Conservation (phyloP, 1,140 invertebrate species). For the Leptopilina clavipes region DNA sequence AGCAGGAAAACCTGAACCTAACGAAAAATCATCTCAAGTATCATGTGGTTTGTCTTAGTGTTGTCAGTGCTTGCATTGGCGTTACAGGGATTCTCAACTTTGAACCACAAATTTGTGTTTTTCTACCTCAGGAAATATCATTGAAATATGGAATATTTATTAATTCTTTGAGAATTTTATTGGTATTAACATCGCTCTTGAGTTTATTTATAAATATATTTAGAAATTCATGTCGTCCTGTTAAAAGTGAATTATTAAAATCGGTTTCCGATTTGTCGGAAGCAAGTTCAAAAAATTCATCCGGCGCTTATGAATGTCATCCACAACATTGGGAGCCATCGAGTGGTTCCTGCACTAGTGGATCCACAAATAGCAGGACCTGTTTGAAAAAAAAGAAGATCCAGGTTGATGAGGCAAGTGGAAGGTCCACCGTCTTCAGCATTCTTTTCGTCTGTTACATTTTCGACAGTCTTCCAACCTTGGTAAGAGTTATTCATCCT, state of each 20-base stretch:
- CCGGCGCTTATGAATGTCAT: constrained; percentile 67
- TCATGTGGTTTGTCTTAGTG: constrained; percentile 75
- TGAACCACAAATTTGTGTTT: constrained; percentile 70
- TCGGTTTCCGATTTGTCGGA: constrained; percentile 69
- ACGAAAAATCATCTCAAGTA: constrained; percentile 77
- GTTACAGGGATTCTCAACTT: constrained; percentile 71
- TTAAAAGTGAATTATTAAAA: constrained; percentile 66
- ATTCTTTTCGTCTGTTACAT: constrained; percentile 73
- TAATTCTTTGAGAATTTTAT: constrained; percentile 69
- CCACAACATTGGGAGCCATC: constrained; percentile 68
- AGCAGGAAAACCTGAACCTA: constrained; percentile 63
- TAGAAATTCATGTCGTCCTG: constrained; percentile 42
- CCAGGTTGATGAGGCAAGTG: constrained; percentile 63
- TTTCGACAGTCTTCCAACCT: constrained; percentile 74
- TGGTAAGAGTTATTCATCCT: no score
- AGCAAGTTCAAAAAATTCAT: constrained; percentile 69
- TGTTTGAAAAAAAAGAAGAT: constrained; percentile 63
- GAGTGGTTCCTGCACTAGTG: constrained; percentile 67
- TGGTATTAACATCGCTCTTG: constrained; percentile 63
- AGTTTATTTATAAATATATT: constrained; percentile 35
- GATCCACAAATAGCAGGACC: constrained; percentile 70
- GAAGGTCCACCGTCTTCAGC: constrained; percentile 72
- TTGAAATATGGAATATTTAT: constrained; percentile 74
- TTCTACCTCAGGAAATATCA: constrained; percentile 74
- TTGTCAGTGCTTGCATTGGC: constrained; percentile 74